Base-by-base conservation (phyloP, 1,140 invertebrate species). In the Panagrolaimus sp. region DNA sequence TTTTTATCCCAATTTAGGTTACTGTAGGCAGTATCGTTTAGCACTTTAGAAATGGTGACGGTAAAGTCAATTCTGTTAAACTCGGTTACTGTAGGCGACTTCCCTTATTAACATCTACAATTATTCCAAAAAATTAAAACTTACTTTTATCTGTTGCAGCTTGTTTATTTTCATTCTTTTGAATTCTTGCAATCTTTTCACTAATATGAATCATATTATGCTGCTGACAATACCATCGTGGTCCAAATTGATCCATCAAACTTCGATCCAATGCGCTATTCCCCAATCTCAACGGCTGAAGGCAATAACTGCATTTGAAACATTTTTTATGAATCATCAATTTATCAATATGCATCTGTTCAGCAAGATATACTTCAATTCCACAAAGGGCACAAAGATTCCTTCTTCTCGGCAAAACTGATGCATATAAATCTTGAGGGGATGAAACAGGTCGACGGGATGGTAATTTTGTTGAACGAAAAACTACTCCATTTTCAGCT, bases 221-320 rank as follows among this genome's bases (percentile, higher is more conserved):
- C 8, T 58, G 52, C 17, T 58, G 52, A 58, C 52, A 58, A 28
- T 58, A 58, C 52, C 52, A 58, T 28, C 52, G 15, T n/a, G 21
- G 15, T 10, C 52, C 52, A 21, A 21, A 58, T 21, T 58, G 14
- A 26, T 58, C 52, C 52, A 58, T 58, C 5, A 58, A 21, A 5
- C 21, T 12, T 28, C 52, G 52, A 58, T 58, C 52, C 17, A 58
- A 58, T 14, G 52, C 28, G 17, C 52, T 26, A 21, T 58, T 58
- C 3, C 52, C 52, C 3, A 58, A 12, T 0, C 52, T 21, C 12
- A 58, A n/a, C 28, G 52, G 52, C 52, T 58, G 52, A 8, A 26
- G 52, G 52, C 52, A 58, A 28, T 58, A 58, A 28, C 52, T 58
- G 17, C 52, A 58, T 28, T 58, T 58, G 17, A 58, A 58, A 28